Base-by-base conservation (phyloP, 2,113 vertebrate genomes). In the Cephalopterus ornatus region DNA sequence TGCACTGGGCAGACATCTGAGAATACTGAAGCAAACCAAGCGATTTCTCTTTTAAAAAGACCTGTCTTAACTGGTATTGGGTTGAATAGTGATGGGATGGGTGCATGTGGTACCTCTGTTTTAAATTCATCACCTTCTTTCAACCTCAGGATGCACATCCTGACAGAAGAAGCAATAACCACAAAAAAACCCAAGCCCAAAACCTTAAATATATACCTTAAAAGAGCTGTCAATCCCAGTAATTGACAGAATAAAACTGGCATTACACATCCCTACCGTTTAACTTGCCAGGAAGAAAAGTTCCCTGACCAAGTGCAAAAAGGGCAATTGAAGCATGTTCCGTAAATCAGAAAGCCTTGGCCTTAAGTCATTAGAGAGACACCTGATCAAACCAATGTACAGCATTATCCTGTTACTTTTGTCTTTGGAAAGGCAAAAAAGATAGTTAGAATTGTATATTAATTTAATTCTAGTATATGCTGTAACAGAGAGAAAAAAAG, bases 361-460 rank as follows among this genome's bases (percentile, higher is more conserved):
- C 50, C 82, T 94, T 95, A 75, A 46, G 79, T 53, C 19, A 18
- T 79, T 75, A 82, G 53, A 70, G n/a, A 89, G 49, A 62, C 14
- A 55, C 33, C 61, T 79, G 42, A 59, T 93, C 68, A 74, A 91
- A 89, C 17, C 22, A 33, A 11, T 62, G 30, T 41, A n/a, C 65
- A 55, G 19, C 49, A 78, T 68, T 5, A 1, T 72, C 49, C 32
- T 89, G 19, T 77, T 85, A 44, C 52, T 71, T 76, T 55, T 76
- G 78, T 85, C 79, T 95, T 82, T 68, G 67, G 32, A 85, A 96
- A 95, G 47, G 16, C 53, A 86, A 68, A 73, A 93, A 35, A 28
- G 63, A 26, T 11, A 56, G 18, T 61, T 61, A 86, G 72, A 77
- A 39, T 35, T 70, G 74, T 39, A 59, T 92, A 30, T 80, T 92